These are phyloP conservation scores for Chunga burmeisteri DNA, from an alignment of 2,113 vertebrate species.

Conservation along the genomic window DNA sequence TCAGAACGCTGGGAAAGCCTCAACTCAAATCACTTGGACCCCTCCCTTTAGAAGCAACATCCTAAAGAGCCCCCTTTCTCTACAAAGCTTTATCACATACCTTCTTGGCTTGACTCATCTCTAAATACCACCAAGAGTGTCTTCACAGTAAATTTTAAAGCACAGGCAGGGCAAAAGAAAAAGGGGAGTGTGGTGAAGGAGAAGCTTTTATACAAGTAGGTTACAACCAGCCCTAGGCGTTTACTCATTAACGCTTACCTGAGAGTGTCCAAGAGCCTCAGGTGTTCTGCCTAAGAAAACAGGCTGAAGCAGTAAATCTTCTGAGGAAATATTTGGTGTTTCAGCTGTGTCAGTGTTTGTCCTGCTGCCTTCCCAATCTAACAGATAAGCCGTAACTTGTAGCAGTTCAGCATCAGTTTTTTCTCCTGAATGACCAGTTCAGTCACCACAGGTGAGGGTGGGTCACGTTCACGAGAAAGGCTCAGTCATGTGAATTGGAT, in stretches of 20 bases:
- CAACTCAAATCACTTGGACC: accelerated
- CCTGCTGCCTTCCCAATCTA: neutral
- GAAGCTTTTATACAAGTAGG: neutral
- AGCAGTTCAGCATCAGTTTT: neutral
- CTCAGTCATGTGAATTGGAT: neutral
- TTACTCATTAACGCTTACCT: neutral
- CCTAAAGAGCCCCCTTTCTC: neutral
- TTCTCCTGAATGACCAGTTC: neutral
- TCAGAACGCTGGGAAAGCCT: neutral
- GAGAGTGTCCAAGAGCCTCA: neutral
- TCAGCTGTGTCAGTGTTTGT: neutral
- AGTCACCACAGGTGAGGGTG: neutral
- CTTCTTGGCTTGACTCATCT: neutral
- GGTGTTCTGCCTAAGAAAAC: neutral
- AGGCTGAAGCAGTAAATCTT: neutral
- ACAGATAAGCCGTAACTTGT: neutral
- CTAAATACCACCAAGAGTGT: neutral
- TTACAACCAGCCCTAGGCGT: neutral
- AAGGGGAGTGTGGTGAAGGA: accelerated
- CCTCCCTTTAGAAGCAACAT: neutral
- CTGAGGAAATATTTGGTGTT: neutral
- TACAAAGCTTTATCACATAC: neutral
- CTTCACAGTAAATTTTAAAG: neutral
- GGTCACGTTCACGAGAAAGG: neutral
- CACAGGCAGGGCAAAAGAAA: accelerated